Percentiles rank a stretch among this genome's conserved stretches.
Conservation (phyloP, 2,797 vertebrate genomes). For the Sphenodon punctatus region DNA sequence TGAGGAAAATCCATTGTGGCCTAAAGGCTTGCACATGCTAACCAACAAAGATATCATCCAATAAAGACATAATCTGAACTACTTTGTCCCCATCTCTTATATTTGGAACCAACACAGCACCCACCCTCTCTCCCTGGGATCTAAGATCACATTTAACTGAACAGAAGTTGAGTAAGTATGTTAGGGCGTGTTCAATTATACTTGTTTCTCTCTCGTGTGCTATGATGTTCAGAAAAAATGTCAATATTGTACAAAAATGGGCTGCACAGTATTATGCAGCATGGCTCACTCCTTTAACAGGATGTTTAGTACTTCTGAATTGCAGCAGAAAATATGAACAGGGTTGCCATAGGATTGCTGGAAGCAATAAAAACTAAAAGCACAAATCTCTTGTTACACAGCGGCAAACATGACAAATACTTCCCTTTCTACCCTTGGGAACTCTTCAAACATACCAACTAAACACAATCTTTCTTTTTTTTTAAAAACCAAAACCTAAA, state of each 20-base stretch:
- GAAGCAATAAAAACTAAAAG: slow-evolving; percentile 6
- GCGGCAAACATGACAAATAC: neutral
- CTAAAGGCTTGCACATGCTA: too few species aligned
- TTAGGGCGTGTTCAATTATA: neutral
- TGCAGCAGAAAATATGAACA: neutral
- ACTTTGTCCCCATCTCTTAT: too few species aligned
- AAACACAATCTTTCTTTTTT: neutral
- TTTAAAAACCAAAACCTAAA: too few species aligned
- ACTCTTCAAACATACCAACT: slow-evolving; percentile 15
- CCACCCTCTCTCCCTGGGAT: too few species aligned
- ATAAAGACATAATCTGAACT: too few species aligned
- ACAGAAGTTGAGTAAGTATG: too few species aligned
- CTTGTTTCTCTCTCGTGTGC: neutral
- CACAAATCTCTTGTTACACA: too few species aligned
- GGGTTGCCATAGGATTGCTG: slow-evolving; percentile 9
- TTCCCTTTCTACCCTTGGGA: neutral
- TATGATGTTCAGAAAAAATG: neutral
- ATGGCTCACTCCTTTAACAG: slow-evolving; percentile 9
- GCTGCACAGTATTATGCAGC: neutral
- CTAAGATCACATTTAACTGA: too few species aligned
- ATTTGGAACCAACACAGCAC: too few species aligned
- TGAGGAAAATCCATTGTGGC: too few species aligned
- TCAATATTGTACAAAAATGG: neutral
- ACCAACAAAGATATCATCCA: too few species aligned
- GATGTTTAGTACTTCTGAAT: slow-evolving; percentile 5